Evolutionary conservation across 2,888 invertebrate species (phyloP).

Genomic region (Amiota mariae): DNA sequence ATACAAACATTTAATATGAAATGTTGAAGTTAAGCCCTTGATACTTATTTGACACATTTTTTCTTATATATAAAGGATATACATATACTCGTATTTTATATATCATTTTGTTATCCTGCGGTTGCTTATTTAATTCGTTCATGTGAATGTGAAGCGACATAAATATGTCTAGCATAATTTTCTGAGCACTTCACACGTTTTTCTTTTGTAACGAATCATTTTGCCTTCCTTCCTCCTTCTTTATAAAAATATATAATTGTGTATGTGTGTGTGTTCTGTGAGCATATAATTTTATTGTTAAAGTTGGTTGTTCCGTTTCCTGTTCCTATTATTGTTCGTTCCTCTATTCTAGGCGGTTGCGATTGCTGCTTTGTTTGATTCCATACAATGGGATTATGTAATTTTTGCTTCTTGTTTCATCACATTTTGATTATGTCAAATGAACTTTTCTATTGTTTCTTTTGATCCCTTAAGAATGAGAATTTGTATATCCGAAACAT

Average conservation of each 20-base stretch:
- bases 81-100: neutral
- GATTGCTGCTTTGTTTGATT: neutral
- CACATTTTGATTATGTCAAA: constrained; percentile 21
- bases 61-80: neutral
- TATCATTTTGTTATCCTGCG: constrained; percentile 13
- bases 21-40: constrained; percentile 23
- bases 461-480: neutral
- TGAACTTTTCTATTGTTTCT: neutral
- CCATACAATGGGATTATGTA: constrained; percentile 43
- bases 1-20: neutral
- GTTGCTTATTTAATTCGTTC: neutral
- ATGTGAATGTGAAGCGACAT: constrained; percentile 12
- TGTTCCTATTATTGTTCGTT: constrained; percentile 15
- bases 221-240: neutral
- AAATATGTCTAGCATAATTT: constrained; percentile 26
- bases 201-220: neutral
- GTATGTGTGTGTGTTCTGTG: neutral
- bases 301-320: constrained; percentile 3
- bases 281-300: neutral
- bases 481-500: neutral
- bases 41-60: constrained; percentile 19
- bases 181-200: constrained; percentile 6
- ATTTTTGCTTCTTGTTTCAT: constrained; percentile 37
- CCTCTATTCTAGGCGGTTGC: neutral
- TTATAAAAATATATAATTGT: neutral